These are phyloP conservation scores for Ylistrum balloti DNA, from an alignment of 1,140 invertebrate genomes.

Conservation along the genomic window DNA sequence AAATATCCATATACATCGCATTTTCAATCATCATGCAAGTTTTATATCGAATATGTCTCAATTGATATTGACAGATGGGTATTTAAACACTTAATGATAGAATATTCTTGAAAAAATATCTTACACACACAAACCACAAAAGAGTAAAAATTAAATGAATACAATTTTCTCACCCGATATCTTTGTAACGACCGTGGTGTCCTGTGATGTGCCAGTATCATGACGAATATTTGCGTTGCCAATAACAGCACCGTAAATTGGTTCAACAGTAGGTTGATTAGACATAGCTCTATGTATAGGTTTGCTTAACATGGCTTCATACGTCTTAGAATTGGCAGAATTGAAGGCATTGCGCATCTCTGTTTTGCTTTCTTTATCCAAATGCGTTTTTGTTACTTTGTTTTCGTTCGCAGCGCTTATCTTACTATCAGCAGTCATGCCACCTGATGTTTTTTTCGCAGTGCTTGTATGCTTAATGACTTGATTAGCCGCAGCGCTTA, in stretches of 20 bases:
- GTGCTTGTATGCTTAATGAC: no score
- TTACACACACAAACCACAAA: no score
- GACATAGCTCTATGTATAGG: background rate
- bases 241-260: background rate
- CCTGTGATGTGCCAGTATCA: background rate
- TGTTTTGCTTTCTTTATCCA: background rate
- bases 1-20: no score
- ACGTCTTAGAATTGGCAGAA: background rate
- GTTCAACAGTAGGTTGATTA: background rate
- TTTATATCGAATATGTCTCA: no score
- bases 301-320: background rate
- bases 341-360: background rate
- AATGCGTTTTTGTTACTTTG: background rate
- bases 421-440: no score
- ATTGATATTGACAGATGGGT: no score
- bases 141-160: background rate
- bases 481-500: no score
- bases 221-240: no score
- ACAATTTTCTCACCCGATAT: background rate
- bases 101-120: no score
- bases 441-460: background rate
- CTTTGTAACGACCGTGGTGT: background rate
- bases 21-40: no score
- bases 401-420: background rate
- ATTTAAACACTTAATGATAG: no score